Evolutionary conservation across 2,888 invertebrate species (phyloP).

Genomic region (Drosophila lutescens): DNA sequence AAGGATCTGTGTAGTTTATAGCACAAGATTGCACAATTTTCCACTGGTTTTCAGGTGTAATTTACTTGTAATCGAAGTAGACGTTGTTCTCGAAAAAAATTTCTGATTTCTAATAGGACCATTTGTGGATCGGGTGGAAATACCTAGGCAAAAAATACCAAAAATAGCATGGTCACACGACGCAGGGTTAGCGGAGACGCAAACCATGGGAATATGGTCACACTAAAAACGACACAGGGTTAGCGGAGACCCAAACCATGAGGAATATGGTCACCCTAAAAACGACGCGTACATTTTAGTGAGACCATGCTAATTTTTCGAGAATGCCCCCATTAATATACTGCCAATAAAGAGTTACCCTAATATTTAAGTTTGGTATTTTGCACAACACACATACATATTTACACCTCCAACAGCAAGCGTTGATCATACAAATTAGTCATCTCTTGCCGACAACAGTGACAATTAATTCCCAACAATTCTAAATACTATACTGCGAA

Average conservation of each 20-base stretch:
- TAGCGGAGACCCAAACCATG: too few species aligned
- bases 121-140: too few species aligned
- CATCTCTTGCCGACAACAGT: background rate
- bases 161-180: too few species aligned
- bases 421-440: conserved; percentile 1
- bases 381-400: background rate
- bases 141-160: too few species aligned
- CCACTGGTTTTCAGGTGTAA: conserved; percentile 4
- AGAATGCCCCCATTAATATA: background rate
- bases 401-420: background rate
- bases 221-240: too few species aligned
- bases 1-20: background rate
- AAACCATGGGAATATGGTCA: too few species aligned
- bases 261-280: too few species aligned
- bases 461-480: background rate
- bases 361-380: background rate
- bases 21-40: conserved; percentile 29
- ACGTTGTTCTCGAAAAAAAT: background rate
- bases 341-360: background rate
- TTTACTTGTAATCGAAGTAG: conserved; percentile 1
- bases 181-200: too few species aligned
- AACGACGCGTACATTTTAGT: too few species aligned
- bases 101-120: too few species aligned
- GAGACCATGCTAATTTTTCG: too few species aligned
- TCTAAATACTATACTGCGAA: background rate